These are phyloP conservation scores for Gymnarchus niloticus DNA, from an alignment of 2,113 vertebrate genomes.

Conservation along the genomic window DNA sequence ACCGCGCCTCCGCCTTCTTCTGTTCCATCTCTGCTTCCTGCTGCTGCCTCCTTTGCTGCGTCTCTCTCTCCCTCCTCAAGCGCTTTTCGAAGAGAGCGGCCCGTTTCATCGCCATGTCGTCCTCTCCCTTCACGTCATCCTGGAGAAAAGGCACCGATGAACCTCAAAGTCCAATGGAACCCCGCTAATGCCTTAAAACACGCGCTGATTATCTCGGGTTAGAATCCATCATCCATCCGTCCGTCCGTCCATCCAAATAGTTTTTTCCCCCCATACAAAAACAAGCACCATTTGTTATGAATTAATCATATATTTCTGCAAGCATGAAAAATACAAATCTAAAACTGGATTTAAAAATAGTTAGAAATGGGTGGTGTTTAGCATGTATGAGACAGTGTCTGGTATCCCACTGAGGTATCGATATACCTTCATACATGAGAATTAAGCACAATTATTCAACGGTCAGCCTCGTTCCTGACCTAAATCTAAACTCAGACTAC, in stretches of 20 bases:
- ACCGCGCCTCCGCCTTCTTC: slow-evolving; percentile 93
- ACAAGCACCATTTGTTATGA: too few relatives aligned
- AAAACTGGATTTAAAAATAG: background rate
- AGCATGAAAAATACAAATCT: too few relatives aligned
- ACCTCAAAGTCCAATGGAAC: background rate
- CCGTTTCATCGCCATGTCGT: slow-evolving; percentile 89
- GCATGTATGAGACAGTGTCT: background rate
- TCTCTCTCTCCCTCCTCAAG: slow-evolving; percentile 84
- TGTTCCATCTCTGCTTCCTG: slow-evolving; percentile 84
- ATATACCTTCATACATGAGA: slow-evolving; percentile 38
- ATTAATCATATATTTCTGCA: too few relatives aligned
- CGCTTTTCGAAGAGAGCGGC: slow-evolving; percentile 92
- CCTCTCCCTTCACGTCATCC: slow-evolving; percentile 88
- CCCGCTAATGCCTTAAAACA: background rate
- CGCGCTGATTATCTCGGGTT: background rate
- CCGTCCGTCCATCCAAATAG: too few relatives aligned
- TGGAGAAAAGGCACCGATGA: slow-evolving; percentile 41
- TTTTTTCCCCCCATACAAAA: background rate
- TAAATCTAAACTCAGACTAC: slow-evolving; percentile 49
- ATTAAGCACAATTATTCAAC: slow-evolving; percentile 61
- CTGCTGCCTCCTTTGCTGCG: slow-evolving; percentile 82
- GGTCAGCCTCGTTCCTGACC: slow-evolving; percentile 59
- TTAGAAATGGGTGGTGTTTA: background rate
- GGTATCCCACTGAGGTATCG: slow-evolving; percentile 33
- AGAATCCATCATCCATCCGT: background rate